These are phyloP conservation scores for Conops quadrifasciatus DNA, from an alignment of 2,888 invertebrate species.

Conservation along the genomic window DNA sequence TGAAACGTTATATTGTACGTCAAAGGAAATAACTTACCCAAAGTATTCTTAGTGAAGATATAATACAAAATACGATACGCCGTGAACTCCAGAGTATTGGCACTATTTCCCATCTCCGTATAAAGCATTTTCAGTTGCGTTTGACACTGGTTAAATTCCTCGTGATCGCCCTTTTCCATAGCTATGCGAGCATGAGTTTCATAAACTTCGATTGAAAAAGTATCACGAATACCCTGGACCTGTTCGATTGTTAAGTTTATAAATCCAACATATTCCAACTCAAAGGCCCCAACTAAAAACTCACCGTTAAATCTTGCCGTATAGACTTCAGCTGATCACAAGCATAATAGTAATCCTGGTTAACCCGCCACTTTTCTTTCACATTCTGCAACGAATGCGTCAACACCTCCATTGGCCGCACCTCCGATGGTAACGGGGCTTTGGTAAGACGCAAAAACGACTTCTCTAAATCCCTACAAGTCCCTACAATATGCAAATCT, in stretches of 20 bases:
- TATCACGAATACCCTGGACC: slow-evolving; percentile 95
- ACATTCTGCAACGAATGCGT: slow-evolving; percentile 87
- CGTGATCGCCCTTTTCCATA: slow-evolving; percentile 96
- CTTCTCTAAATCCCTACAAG: slow-evolving; percentile 94
- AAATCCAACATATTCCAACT: neutral
- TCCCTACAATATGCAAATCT: slow-evolving; percentile 91
- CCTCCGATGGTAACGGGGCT: slow-evolving; percentile 91
- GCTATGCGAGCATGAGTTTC: slow-evolving; percentile 99
- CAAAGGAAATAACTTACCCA: slow-evolving; percentile 73
- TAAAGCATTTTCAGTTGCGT: slow-evolving; percentile 97
- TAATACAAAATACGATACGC: slow-evolving; percentile 97
- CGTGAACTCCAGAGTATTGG: slow-evolving; percentile 89
- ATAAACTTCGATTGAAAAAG: slow-evolving; percentile 97
- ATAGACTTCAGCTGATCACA: slow-evolving; percentile 99
- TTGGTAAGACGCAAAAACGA: slow-evolving; percentile 94
- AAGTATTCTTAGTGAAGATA: slow-evolving; percentile 96
- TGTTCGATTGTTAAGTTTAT: slow-evolving; percentile 59
- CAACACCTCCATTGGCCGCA: slow-evolving; percentile 89
- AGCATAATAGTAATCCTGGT: slow-evolving; percentile 94
- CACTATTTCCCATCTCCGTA: slow-evolving; percentile 74
- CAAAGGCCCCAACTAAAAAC: slow-evolving; percentile 49
- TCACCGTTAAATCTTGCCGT: slow-evolving; percentile 96
- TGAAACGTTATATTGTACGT: neutral
- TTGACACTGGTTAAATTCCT: slow-evolving; percentile 99
- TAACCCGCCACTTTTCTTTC: slow-evolving; percentile 88